Evolutionary conservation across 1,140 invertebrate species (phyloP), one percentile per base, ranked within the genome.

Genomic region (Lucilia cuprina): DNA sequence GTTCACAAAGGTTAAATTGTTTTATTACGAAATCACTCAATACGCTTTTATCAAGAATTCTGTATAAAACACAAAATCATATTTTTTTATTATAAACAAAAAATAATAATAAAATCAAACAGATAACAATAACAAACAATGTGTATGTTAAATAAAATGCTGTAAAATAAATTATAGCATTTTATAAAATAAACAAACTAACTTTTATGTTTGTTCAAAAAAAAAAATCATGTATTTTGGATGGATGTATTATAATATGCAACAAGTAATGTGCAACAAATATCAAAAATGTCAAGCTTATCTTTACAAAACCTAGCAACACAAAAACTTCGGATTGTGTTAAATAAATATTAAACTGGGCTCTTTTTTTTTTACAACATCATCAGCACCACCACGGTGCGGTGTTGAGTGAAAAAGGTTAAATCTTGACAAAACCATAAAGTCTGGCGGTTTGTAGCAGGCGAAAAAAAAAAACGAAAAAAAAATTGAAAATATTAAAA

Each of bases 401-500:
- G 2, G n/a, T 50, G 77, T 1, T 50, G 77, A 80, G 77, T 80
- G 77, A 80, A 47, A 25, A 25, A 80, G 77, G 77, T 80, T 50
- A 80, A 80, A 47, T 80, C 77, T 49, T 80, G 35, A 49, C 77
- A 49, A 80, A 80, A 21, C 17, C 77, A 80, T 80, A 80, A 80
- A 50, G 41, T 80, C 77, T 80, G 77, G n/a, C 17, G 17, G 65
- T 70, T 41, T 41, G 10, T 41, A 8, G 2, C 41, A 7, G 7
- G 7, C 2, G 7, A 78, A 78, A 41, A 7, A 41, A 41, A 41
- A 41, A 78, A 78, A 41, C 47, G 3, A 19, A 80, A 80, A 49
- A 19, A 19, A 80, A 80, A 50, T 80, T 50, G 41, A 80, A 80
- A 80, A 80, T 49, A 80, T 80, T 80, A 80, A 80, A 80, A 49